Evolutionary conservation across 2,797 vertebrate genomes (phyloP), one percentile per base, ranked within the genome.

Genomic region (Diplodus puntazzo): DNA sequence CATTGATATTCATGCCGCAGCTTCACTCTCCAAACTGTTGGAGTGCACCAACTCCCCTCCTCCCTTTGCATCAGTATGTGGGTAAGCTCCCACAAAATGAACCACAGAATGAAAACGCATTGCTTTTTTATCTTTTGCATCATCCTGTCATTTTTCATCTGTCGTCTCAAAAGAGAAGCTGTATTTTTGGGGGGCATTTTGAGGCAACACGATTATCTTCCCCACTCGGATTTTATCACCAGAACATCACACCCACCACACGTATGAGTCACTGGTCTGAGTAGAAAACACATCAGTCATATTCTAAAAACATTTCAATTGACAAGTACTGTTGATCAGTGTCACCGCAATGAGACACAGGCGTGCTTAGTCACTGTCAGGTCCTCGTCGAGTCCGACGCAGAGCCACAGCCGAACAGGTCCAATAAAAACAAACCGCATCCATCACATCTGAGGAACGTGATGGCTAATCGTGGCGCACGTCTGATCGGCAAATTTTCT

Each of bases 211-310:
- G 63, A 79, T 64, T 64, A 58, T 81, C 73, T 52, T 21, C 43
- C 77, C 66, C 65, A 42, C 45, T 54, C 60, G 21, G 57, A 66
- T 69, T 70, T 64, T 71, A 81, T 55, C 20, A 86, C 21, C 64
- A 71, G 84, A 82, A 81, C 78, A 64, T 54, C 73, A 81, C 90
- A 83, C 78, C 85, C 75, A 69, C 81, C 74, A 75, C 67, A 75
- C 57, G 63, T 3, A 78, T 85, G 88, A 91, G 83, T 91, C 91
- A 92, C 72, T 7, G 43, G 16, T 75, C 70, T 48, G 60, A 88
- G 43, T 48, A 77, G 82, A 89, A 90, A 85, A 88, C 79, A 82
- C 85, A 90, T 89, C 82, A 88, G 63, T 88, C 85, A 89, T 74
- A 11, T 77, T 84, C 68, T 75, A 86, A 84, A 87, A 89, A 62